Evolutionary conservation across 2,888 invertebrate genomes (phyloP), one percentile per base, ranked within the genome.

Genomic region (Agrilus cyanescens): DNA sequence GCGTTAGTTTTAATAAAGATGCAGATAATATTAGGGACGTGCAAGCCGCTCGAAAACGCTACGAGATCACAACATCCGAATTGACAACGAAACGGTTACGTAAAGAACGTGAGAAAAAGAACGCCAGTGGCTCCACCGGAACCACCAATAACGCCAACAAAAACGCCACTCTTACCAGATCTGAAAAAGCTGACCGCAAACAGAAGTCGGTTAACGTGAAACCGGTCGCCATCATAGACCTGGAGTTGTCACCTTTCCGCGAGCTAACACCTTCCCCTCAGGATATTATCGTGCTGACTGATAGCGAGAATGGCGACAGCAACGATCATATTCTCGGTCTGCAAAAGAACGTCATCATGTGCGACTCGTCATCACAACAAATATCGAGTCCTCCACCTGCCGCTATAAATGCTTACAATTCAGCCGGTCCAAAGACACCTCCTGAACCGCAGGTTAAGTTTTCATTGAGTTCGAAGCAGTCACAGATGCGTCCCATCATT

Each of bases 1-100:
- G 89, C 67, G 88, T 93, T 13, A 90, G 88, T 65, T 93, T 91
- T 66, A 83, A 85, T 61, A 85, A 86, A 54, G 76, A 75, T 51
- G 72, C 64, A 41, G 64, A 66, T 48, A 62, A 63, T 47, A 60
- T 61, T 29, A 58, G 65, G 15, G 59, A 57, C 3, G 54, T 67
- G 32, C 53, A 61, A 46, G 49, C 53, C 12, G 69, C 71, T 47
- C 64, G 71, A 10, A 66, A 70, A 41, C 57, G 68, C 6, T 57
- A 65, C 12, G 68, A 68, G 25, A 59, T n/a, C n/a, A n/a, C 65
- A 0, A 53, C 59, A 14, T 54, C 43, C 48, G 53, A 55, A 32
- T 48, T 57, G 29, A 54, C 61, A 14, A 55, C 60, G n/a, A 70
- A 68, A 42, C 62, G 63, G 38, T 53, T 60, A 3, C 61, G 66